phyloP scores from a whole-genome alignment of 2,797 vertebrate species.

The Pangasius djambal region DNA sequence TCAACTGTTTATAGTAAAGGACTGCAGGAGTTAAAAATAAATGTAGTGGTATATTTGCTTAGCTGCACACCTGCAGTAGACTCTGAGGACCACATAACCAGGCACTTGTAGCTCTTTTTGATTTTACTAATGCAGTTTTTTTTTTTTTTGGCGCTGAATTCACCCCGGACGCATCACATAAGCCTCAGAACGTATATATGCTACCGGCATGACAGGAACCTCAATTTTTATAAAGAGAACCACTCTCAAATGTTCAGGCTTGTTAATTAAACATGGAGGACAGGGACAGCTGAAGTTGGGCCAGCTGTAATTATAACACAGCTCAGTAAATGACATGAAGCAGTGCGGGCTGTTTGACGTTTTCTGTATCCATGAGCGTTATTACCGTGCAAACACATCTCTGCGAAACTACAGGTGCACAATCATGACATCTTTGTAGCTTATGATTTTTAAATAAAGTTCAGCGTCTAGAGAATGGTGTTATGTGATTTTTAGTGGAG shows the following conservation, averaged over 20 bases:
- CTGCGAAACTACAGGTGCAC: neutral
- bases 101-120: neutral
- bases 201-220: too few species aligned
- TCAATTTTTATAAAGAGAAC: neutral
- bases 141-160: neutral
- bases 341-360: neutral
- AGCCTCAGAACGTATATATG: neutral
- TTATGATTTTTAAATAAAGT: neutral
- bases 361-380: neutral
- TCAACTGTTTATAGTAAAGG: neutral
- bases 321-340: neutral
- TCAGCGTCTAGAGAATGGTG: neutral
- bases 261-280: neutral
- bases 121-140: neutral
- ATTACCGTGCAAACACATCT: neutral
- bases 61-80: neutral
- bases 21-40: neutral
- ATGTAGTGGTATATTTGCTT: neutral
- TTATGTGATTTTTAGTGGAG: neutral
- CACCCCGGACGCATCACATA: neutral
- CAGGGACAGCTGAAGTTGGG: neutral
- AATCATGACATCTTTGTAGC: neutral
- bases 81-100: neutral
- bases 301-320: slow-evolving; percentile 2
- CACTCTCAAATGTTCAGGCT: neutral